phyloP scores from a whole-genome alignment of 2,113 vertebrate species.

The Mesocricetus auratus region DNA sequence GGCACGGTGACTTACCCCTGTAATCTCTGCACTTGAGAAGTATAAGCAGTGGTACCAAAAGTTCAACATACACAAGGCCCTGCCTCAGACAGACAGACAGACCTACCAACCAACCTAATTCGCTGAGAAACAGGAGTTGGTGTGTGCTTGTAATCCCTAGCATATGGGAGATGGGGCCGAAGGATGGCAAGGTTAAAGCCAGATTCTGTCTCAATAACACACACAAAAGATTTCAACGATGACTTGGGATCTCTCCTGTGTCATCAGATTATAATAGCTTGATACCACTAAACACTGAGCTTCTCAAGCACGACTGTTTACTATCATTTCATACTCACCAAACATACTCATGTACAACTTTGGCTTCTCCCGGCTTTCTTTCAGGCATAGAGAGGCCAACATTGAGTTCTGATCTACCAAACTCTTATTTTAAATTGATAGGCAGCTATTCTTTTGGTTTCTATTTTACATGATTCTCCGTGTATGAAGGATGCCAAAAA shows the following conservation, averaged over 20 bases:
- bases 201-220: neutral
- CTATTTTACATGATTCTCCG: conserved; percentile 16
- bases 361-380: conserved; percentile 20
- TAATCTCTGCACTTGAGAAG: neutral
- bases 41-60: neutral
- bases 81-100: neutral
- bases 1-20: neutral
- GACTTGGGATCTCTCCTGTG: neutral
- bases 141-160: neutral
- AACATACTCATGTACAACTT: neutral
- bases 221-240: neutral
- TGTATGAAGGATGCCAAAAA: neutral
- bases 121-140: neutral
- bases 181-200: neutral
- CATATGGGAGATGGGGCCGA: too few species aligned
- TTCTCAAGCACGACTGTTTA: neutral
- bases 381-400: neutral
- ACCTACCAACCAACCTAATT: neutral
- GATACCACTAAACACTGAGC: neutral
- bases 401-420: neutral
- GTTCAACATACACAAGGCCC: neutral
- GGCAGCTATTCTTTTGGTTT: neutral
- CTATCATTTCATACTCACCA: conserved; percentile 16
- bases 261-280: neutral
- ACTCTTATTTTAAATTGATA: conserved; percentile 24